Evolutionary conservation across 2,888 invertebrate genomes (phyloP), one percentile per base, ranked within the genome.

Genomic region (Andrena bucephala): DNA sequence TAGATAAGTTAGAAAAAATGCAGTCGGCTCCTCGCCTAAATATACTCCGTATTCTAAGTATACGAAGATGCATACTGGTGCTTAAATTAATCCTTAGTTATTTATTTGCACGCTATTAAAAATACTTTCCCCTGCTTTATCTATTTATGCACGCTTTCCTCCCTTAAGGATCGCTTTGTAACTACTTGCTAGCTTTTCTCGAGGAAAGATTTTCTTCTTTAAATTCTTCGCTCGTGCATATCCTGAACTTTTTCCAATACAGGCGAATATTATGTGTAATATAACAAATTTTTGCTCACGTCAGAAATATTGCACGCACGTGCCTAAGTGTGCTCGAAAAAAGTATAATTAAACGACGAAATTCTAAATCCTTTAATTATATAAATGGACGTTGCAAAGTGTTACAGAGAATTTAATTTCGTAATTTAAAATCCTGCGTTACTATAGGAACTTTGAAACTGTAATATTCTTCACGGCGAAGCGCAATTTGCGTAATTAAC

Each of bases 11-110:
- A 16, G 13, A 66, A 50, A 29, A 20, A 52, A 10, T 4, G 29
- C 8, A 31, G 31, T 50, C 13, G 2, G 4, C 54, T 57, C 27
- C n/a, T 24, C 36, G 27, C 2, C n/a, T 69, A 69, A 57, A 57
- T 69, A 42, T 69, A 69, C 10, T 27, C 33, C 57, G 2, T 5
- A n/a, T 27, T 54, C 27, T 69, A 71, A 62, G 10, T 36, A 24
- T 36, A 52, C 20, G 20, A 10, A 24, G 27, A 8, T 10, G 33
- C 31, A n/a, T 6, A 5, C 24, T 16, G 20, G 3, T 5, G 31
- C 24, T 63, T 57, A 48, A 60, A 69, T 68, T 59, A 48, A 5
- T 77, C 20, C 0, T 16, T 48, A n/a, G 16, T 10, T 10, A 57
- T 65, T 63, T 27, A 65, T 50, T 48, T 73, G 5, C 7, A 33